Percentiles rank a stretch among this genome's conserved stretches.
These are phyloP conservation scores for Lomographa bimaculata DNA, from an alignment of 2,888 invertebrate species.

Conservation along the genomic window DNA sequence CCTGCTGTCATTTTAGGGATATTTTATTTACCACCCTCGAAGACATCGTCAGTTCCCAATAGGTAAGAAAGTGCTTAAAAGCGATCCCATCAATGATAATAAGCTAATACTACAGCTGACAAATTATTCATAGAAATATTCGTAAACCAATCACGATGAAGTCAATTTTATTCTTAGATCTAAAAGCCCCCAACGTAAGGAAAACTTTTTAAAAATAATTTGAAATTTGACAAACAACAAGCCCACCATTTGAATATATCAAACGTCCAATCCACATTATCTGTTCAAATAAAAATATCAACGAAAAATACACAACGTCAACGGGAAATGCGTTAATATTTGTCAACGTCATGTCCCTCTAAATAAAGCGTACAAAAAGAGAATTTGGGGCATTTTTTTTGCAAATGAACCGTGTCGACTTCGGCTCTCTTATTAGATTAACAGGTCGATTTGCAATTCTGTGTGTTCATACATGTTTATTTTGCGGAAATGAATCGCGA, in stretches of 20 bases:
- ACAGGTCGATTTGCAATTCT: constrained; percentile 82
- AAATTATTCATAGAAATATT: no score
- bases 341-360: constrained; percentile 77
- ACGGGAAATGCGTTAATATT: constrained; percentile 78
- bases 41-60: no score
- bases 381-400: constrained; percentile 73
- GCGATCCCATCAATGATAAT: no score
- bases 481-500: constrained; percentile 81
- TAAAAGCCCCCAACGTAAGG: not conserved
- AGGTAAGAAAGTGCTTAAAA: no score
- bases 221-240: constrained; percentile 34
- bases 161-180: constrained; percentile 6
- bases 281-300: constrained; percentile 64
- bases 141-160: constrained; percentile 4
- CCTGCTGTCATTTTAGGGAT: no score
- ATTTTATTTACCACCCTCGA: no score
- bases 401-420: constrained; percentile 78
- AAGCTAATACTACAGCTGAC: no score
- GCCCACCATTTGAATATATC: constrained; percentile 40
- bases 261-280: constrained; percentile 70
- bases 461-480: constrained; percentile 77
- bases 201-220: constrained; percentile 28
- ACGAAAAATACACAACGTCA: constrained; percentile 48
- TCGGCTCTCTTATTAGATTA: constrained; percentile 77
- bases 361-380: constrained; percentile 56